A percentile compares a stretch with the other conserved stretches of the same genome.
Evolutionary conservation across 2,113 vertebrate species (phyloP).

Genomic region (Pseudolaguvia tuberculata): DNA sequence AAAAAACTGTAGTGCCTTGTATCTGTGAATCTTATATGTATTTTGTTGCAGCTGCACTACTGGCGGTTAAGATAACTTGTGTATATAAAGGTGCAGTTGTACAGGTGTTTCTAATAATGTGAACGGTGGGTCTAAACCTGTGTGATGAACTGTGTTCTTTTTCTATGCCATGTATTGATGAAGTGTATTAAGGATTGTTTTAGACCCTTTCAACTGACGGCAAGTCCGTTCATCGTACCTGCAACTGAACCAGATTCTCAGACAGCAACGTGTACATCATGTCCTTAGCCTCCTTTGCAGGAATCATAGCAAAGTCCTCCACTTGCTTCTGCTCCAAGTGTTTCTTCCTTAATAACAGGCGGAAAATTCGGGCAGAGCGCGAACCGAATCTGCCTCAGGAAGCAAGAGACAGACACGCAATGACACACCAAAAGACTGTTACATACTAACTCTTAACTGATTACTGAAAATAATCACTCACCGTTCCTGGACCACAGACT

Average conservation of each 20-base stretch:
- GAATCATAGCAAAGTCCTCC: constrained; percentile 97
- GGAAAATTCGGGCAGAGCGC: constrained; percentile 86
- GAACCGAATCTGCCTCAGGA: constrained; percentile 80
- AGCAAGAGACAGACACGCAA: background rate
- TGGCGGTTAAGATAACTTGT: too few relatives aligned
- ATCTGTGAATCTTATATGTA: too few relatives aligned
- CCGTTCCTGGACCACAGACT: constrained; percentile 93
- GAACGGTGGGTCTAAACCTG: background rate
- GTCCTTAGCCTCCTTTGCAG: constrained; percentile 95
- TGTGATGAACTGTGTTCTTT: background rate
- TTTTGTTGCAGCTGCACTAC: too few relatives aligned
- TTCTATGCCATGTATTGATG: background rate
- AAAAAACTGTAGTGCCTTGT: too few relatives aligned
- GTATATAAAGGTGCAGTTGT: too few relatives aligned
- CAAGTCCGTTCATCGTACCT: constrained; percentile 64
- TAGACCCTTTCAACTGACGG: background rate
- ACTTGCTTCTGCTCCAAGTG: constrained; percentile 97
- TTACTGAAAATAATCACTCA: constrained; percentile 52
- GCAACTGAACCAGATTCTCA: constrained; percentile 82
- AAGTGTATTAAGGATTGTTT: background rate
- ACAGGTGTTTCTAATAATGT: too few relatives aligned
- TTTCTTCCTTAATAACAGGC: constrained; percentile 79
- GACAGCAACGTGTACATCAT: constrained; percentile 95
- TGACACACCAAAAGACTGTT: background rate
- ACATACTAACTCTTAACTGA: background rate